Base-by-base conservation (phyloP, 2,113 vertebrate genomes). In the Cryptotis parvus region DNA sequence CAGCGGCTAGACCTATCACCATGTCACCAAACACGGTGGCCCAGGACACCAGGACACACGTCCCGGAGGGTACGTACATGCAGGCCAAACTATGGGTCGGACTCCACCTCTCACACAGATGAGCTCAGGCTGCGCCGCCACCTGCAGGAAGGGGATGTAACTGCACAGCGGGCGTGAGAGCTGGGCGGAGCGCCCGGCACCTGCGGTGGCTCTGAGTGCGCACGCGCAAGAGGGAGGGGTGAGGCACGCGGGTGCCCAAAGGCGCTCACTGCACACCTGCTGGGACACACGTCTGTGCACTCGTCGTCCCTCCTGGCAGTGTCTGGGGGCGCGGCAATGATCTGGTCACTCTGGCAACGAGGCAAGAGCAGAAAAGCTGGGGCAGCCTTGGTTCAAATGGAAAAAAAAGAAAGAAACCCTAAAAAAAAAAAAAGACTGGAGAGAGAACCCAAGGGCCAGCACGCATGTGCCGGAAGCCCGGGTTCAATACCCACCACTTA, bases 331-430 rank as follows among this genome's bases (percentile, higher is more conserved):
- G 65, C 16, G 20, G 18, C 73, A 63, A 84, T 84, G 77, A 63
- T 77, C 87, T 94, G 70, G 93, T 93, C 90, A 76, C 93, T 93
- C 91, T 90, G 93, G 93, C 88, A 95, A 94, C 82, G 0, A 43
- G 72, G 66, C 89, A 93, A 69, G 84, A 87, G 45, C n/a, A 52
- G 37, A 81, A 84, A 82, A 69, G 91, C 87, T 92, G 90, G 92
- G 93, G 82, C 58, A 68, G 78, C 75, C 55, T 91, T 82, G 58
- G 33, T 85, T 92, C 90, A 94, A 91, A 88, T 61, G 68, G 2
- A 35, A 74, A 75, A 52, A 63, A 92, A 82, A 79, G 69, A 72
- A 55, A 29, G 79, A 87, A 81, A 20, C 87, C 75, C 43, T 24
- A 61, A 58, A 58, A 58, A 24, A 58, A 22, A 58, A 92, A 33